Evolutionary conservation across 1,140 invertebrate genomes (phyloP).

Genomic region (Apocrypta bakeri): DNA sequence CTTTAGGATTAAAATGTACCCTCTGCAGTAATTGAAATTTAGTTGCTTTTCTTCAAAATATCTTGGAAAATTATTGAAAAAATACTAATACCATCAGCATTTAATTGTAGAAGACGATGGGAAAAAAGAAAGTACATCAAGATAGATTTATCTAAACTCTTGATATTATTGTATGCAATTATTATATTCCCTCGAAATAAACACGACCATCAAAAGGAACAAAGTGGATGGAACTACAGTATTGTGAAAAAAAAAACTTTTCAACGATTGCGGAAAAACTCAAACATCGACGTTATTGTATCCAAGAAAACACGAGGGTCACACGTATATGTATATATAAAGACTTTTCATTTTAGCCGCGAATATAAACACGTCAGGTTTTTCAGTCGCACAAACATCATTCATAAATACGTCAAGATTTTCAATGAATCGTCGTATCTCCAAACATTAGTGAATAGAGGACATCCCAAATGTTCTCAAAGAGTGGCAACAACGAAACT

Average conservation of each 20-base stretch:
- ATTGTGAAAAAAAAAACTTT: background rate
- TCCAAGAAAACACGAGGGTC: background rate
- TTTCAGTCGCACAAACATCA: background rate
- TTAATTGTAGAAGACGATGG: too few species aligned
- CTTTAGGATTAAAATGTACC: too few species aligned
- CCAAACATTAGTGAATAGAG: background rate
- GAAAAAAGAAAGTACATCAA: too few species aligned
- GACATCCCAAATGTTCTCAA: background rate
- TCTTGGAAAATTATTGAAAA: too few species aligned
- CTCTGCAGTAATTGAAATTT: too few species aligned
- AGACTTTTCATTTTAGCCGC: too few species aligned
- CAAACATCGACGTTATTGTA: slow-evolving; percentile 24
- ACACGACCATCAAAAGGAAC: background rate
- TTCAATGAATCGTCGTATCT: background rate
- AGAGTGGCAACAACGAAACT: slow-evolving; percentile 5
- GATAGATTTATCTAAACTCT: too few species aligned
- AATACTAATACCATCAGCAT: too few species aligned
- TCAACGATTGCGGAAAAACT: slow-evolving; percentile 21
- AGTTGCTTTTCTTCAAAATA: too few species aligned
- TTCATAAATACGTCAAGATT: background rate
- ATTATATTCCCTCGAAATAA: background rate
- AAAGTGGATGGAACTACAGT: background rate
- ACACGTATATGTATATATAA: too few species aligned
- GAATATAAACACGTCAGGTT: background rate
- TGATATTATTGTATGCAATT: background rate